Evolutionary conservation across 1,140 invertebrate genomes (phyloP), one percentile per base, ranked within the genome.

Genomic region (Pseudoatta argentina): DNA sequence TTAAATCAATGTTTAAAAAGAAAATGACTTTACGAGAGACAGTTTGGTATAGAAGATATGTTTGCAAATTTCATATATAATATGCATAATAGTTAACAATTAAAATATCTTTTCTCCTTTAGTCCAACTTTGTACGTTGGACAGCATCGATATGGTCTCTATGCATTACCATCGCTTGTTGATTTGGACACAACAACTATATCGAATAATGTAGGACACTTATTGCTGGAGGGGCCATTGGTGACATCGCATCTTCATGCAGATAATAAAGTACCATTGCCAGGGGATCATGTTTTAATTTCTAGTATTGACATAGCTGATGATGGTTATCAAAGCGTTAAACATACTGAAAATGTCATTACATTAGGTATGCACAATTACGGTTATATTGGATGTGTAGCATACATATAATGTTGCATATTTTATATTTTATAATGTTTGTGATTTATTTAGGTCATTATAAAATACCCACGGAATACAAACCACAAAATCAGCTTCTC

Each of bases 51-150:
- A 66, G 27, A 48, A 76, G 8, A 72, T 12, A 12, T 59, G 51
- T 73, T n/a, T 14, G 14, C 6, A 10, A 14, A 34, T 75, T 59
- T 63, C 24, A 61, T 39, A 14, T 48, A 44, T 44, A 44, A 44
- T 44, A 44, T 39, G 21, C 30, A 44, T 44, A 44, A 44, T 44
- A 44, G 10, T 27, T 63, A n/a, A 24, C 12, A 6, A 44, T 44
- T 44, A 34, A 77, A 18, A 6, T 63, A 30, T 67, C 63, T 69
- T 75, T 69, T 85, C 71, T 93, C 88, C 96, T 96, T 90, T 93
- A 98, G 98, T 89, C 98, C 98, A 75, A 99, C 98, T 0, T 95
- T 99, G 21, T 99, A 99, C 94, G 97, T 99, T 88, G 99, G 99
- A 7, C 97, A 99, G 94, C 97, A 98, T 94, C 96, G 96, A 78